Evolutionary conservation across 2,113 vertebrate genomes (phyloP).

Genomic region (Ammodytes dubius): DNA sequence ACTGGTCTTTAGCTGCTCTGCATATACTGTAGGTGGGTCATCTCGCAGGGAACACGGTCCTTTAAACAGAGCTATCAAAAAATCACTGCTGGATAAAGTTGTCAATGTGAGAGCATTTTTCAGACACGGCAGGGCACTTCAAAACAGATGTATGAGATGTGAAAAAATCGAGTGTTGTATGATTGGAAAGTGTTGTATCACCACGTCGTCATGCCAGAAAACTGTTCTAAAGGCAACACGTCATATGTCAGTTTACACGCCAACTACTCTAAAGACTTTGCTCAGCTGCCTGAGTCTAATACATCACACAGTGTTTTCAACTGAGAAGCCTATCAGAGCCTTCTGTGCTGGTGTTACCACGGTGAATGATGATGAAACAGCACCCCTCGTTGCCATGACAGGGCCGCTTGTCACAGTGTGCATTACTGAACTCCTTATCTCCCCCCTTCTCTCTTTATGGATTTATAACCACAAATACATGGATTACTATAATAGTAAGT

Average conservation of each 20-base stretch:
- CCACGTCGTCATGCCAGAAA: background rate
- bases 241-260: background rate
- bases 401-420: conserved; percentile 15
- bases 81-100: background rate
- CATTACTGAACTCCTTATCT: conserved; percentile 22
- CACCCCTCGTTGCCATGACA: conserved; percentile 40
- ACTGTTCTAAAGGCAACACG: too few species aligned
- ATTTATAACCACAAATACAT: background rate
- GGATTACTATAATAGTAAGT: background rate
- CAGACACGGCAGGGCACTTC: background rate
- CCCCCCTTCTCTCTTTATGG: background rate
- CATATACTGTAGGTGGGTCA: conserved; percentile 16
- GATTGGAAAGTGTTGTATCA: background rate
- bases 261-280: conserved; percentile 5
- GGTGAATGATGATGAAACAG: conserved; percentile 44
- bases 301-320: conserved; percentile 39
- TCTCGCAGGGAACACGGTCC: background rate
- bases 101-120: background rate
- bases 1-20: conserved; percentile 24
- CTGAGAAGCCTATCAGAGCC: conserved; percentile 44
- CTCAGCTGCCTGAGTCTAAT: conserved; percentile 24
- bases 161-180: background rate
- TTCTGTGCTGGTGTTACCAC: conserved; percentile 56
- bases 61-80: conserved; percentile 8
- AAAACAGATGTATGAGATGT: background rate